These are phyloP conservation scores for Melanerpes formicivorus DNA, from an alignment of 2,113 vertebrate genomes.

Conservation along the genomic window DNA sequence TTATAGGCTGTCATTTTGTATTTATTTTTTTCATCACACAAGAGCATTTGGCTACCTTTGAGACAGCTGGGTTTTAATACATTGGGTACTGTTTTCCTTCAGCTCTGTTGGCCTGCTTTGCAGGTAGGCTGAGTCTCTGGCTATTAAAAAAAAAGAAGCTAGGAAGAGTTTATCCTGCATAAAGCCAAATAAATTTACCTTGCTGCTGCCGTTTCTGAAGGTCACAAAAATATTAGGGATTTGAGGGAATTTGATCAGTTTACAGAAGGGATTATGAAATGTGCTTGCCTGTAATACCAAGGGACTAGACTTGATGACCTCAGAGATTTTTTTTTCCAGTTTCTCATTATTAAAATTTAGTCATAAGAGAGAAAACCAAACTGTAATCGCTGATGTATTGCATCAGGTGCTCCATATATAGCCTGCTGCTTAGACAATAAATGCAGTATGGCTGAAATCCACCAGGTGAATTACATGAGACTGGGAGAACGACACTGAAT, in stretches of 20 bases:
- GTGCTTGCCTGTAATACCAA: neutral
- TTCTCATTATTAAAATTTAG: slow-evolving; percentile 13
- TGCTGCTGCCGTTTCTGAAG: slow-evolving; percentile 7
- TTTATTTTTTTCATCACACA: neutral
- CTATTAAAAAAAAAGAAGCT: neutral
- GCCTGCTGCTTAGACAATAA: neutral
- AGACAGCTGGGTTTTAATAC: neutral
- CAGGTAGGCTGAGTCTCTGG: neutral
- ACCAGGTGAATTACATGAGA: neutral
- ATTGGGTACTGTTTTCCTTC: neutral
- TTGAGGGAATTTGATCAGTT: slow-evolving; percentile 28
- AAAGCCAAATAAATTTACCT: neutral
- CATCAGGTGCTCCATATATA: neutral
- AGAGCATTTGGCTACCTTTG: neutral
- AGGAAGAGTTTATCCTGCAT: neutral
- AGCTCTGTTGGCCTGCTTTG: neutral
- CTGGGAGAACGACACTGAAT: neutral
- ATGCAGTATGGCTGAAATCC: neutral
- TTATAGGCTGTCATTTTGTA: neutral
- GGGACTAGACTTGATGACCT: neutral
- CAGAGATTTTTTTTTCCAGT: neutral
- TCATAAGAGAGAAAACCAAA: neutral
- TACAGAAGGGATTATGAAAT: slow-evolving; percentile 13
- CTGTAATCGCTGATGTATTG: neutral
- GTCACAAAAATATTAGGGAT: slow-evolving; percentile 20